Evolutionary conservation across 2,888 invertebrate species (phyloP).

Genomic region (Cactoblastis cactorum): DNA sequence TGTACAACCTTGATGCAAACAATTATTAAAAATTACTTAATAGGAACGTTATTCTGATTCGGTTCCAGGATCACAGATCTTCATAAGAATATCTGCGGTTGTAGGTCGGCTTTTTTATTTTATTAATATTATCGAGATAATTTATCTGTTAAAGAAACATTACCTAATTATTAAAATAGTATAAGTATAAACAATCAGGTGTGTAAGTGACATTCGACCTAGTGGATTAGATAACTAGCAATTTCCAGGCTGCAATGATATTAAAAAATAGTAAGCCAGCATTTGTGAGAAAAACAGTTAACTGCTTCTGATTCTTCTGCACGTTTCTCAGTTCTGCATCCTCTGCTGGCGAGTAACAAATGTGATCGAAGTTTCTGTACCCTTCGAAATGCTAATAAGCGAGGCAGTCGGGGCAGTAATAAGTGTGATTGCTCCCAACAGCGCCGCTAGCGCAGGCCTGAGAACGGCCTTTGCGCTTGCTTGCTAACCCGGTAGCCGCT

Average conservation of each 20-base stretch:
- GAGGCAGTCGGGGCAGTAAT: slow-evolving; percentile 16
- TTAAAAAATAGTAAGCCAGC: slow-evolving; percentile 32
- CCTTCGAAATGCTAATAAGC: slow-evolving; percentile 40
- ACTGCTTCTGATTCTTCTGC: slow-evolving; percentile 46
- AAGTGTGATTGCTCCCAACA: slow-evolving; percentile 19
- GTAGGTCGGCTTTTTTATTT: too few relatives aligned
- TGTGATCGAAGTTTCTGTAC: slow-evolving; percentile 33
- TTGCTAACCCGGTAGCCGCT: slow-evolving; percentile 78
- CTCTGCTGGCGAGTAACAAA: slow-evolving; percentile 52
- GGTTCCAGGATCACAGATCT: too few relatives aligned
- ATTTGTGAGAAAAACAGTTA: slow-evolving; percentile 34
- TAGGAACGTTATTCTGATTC: too few relatives aligned
- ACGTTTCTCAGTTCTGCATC: slow-evolving; percentile 42
- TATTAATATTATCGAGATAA: too few relatives aligned
- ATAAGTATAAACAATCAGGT: neutral
- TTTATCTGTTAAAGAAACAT: too few relatives aligned
- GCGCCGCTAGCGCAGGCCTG: slow-evolving; percentile 44
- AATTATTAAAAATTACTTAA: too few relatives aligned
- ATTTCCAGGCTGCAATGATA: slow-evolving; percentile 47
- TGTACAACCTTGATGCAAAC: too few relatives aligned
- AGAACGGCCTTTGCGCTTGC: slow-evolving; percentile 59
- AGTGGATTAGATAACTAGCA: slow-evolving; percentile 30
- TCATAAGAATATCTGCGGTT: too few relatives aligned
- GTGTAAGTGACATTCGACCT: neutral
- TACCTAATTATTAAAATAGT: neutral